A percentile compares a stretch with the other conserved stretches of the same genome.
Conservation (phyloP, 2,888 invertebrate species). For the Diachrysia chrysitis region DNA sequence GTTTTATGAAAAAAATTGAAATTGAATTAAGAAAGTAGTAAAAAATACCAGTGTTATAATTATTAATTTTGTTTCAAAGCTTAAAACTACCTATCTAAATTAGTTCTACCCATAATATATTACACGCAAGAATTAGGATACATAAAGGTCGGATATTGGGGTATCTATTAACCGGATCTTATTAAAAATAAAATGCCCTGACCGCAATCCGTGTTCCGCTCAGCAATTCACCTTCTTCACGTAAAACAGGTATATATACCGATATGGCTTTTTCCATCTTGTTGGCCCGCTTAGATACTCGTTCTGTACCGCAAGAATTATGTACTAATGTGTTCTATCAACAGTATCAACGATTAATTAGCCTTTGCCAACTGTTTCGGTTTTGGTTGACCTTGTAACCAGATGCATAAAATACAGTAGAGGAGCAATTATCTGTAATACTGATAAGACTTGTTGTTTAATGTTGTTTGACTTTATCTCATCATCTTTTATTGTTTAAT, state of each 20-base stretch:
- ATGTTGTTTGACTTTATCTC: neutral
- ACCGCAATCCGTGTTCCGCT: conserved; percentile 24
- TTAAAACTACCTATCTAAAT: no score
- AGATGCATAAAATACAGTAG: neutral
- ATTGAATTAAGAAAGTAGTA: neutral
- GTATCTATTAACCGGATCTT: conserved; percentile 18
- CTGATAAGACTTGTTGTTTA: neutral
- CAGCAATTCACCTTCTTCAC: conserved; percentile 34
- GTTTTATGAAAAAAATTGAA: neutral
- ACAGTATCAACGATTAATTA: neutral
- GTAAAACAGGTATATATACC: conserved; percentile 27
- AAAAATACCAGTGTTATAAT: neutral
- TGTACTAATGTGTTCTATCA: neutral
- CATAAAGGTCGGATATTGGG: conserved; percentile 10
- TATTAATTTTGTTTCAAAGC: no score
- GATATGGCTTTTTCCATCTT: conserved; percentile 19
- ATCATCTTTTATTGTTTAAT: no score
- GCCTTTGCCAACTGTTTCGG: neutral
- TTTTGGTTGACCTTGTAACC: neutral
- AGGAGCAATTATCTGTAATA: neutral
- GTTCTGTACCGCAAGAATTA: neutral
- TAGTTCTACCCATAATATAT: neutral
- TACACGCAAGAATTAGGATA: neutral
- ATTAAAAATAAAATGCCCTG: conserved; percentile 33
- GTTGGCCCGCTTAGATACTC: conserved; percentile 10